Evolutionary conservation across 2,888 invertebrate genomes (phyloP).

Genomic region (Gymnoscelis rufifasciata): DNA sequence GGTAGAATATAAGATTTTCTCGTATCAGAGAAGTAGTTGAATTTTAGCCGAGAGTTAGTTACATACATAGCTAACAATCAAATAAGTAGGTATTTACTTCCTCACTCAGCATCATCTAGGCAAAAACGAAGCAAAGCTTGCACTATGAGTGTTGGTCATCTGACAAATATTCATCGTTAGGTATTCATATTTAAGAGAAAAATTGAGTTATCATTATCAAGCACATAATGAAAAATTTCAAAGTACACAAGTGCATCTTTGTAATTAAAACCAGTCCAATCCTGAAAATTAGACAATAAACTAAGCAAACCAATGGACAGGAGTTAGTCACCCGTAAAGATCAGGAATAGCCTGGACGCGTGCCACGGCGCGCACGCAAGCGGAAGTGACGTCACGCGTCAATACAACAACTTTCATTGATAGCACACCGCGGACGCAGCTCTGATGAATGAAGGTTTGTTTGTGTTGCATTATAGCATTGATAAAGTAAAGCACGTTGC

Average conservation of each 20-base stretch:
- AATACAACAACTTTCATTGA: constrained; percentile 20
- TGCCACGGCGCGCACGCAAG: constrained; percentile 44
- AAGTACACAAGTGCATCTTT: background rate
- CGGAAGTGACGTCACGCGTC: constrained; percentile 50
- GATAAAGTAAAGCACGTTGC: background rate
- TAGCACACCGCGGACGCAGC: constrained; percentile 8
- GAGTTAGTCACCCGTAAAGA: constrained; percentile 21
- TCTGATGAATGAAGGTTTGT: constrained; percentile 15
- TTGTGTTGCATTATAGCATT: background rate
- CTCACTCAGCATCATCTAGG: too few relatives aligned
- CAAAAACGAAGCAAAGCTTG: too few relatives aligned
- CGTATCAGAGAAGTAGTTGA: too few relatives aligned
- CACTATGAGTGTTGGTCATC: too few relatives aligned
- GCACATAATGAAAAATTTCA: too few relatives aligned
- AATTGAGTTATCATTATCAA: too few relatives aligned
- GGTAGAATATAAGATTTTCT: too few relatives aligned
- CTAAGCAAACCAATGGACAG: constrained; percentile 8
- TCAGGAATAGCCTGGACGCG: constrained; percentile 53
- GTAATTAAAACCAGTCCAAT: background rate
- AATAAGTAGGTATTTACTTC: too few relatives aligned
- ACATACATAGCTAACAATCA: too few relatives aligned
- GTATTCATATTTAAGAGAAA: too few relatives aligned
- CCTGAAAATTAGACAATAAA: constrained; percentile 7
- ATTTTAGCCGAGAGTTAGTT: too few relatives aligned
- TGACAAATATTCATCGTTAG: too few relatives aligned